Percentiles rank a stretch among this genome's conserved stretches.
phyloP scores from a whole-genome alignment of 2,888 invertebrate species.

The Oeneis ivallda region DNA sequence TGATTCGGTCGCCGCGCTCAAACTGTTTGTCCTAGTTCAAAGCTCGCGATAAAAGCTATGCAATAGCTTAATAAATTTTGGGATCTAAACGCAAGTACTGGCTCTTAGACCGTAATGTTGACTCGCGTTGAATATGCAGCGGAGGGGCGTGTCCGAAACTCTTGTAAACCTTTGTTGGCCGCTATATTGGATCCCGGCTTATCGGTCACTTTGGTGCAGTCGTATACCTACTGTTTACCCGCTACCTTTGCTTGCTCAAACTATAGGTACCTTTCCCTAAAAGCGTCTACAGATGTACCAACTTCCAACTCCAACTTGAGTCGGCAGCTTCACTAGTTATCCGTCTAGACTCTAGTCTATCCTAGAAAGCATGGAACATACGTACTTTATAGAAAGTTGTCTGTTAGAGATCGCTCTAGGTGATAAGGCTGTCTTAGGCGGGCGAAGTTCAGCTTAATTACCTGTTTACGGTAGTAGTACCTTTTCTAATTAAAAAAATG shows the following conservation, averaged over 20 bases:
- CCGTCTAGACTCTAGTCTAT: no score
- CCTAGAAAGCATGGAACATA: no score
- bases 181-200: conserved; percentile 74
- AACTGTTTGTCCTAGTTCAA: no score
- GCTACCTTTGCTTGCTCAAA: conserved; percentile 29
- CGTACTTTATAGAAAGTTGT: no score
- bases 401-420: no score
- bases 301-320: not conserved
- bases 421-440: no score
- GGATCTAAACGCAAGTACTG: not conserved
- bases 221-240: conserved; percentile 46
- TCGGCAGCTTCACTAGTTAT: not conserved
- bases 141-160: conserved; percentile 73
- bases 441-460: no score
- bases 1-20: no score
- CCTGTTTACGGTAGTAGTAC: no score
- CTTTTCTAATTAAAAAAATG: no score
- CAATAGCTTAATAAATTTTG: no score
- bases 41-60: no score
- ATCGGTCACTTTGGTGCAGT: conserved; percentile 68
- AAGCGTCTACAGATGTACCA: not conserved
- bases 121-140: conserved; percentile 78
- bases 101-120: conserved; percentile 44
- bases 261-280: conserved; percentile 35
- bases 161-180: conserved; percentile 79